Base-by-base conservation (phyloP, 92 coral and sea anemone genomes). In the Ricordea florida region DNA sequence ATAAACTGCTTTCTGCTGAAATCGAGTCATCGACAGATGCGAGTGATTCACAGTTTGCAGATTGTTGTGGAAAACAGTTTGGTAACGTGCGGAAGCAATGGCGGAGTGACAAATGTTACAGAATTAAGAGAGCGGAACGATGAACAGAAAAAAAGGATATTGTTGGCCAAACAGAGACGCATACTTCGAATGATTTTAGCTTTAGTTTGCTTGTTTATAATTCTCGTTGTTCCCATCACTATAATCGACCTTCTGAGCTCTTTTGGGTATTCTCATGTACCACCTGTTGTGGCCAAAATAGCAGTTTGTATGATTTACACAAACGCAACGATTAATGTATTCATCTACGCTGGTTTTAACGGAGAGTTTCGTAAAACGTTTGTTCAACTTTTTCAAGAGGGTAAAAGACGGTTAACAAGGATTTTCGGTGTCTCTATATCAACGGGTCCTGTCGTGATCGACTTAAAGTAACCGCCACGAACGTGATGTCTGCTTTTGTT, bases 241-340 rank as follows among this genome's bases (percentile, higher is more conserved):
- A 25, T 84, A 1, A 88, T 88, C 32, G 93, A 88, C 61, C 38
- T 84, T 3, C 13, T 84, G 0, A 32, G 42, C 1, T 51, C 52
- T 10, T 70, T 55, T 37, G 77, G 66, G 41, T 21, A 25, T 17
- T 70, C 77, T 8, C 30, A 17, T 0, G 66, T 84, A 0, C 93
- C 93, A 0, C 49, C 49, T 4, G 0, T 34, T 6, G 46, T 79
- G 22, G 56, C 87, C 10, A 73, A 84, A 45, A 45, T 55, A 9
- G 87, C 90, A 0, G 89, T 88, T 1, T 76, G 90, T 13, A 72
- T 88, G 90, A 88, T 88, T 22, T 88, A 88, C 55, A 33, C 89
- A 8, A 88, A 88, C 60, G 72, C 85, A 4, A 64, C 81, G n/a
- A 45, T 79, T 3, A 88, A 88, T 18, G 93, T 72, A 2, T 66